phyloP scores from a whole-genome alignment of 2,888 invertebrate species.

The Drosophila gaucha region DNA sequence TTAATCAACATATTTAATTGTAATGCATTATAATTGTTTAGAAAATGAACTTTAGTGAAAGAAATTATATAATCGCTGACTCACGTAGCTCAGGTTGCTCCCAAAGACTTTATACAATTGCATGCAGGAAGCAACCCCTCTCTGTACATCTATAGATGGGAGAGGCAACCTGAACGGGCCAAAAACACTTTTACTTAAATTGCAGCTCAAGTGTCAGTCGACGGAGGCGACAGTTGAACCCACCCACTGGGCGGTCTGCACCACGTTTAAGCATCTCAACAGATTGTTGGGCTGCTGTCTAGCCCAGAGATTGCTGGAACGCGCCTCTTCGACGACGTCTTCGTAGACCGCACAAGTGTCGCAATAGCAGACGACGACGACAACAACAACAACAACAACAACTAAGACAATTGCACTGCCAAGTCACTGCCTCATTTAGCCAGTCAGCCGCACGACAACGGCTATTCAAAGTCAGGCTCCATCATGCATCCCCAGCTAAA shows the following conservation, averaged over 20 bases:
- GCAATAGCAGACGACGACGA: constrained; percentile 47
- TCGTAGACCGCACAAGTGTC: constrained; percentile 68
- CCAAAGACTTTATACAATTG: constrained; percentile 8
- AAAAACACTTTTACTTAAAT: constrained; percentile 48
- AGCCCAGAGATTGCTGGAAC: constrained; percentile 30
- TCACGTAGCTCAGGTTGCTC: not conserved
- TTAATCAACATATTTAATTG: no score
- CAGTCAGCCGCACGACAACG: constrained; percentile 39
- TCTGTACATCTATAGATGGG: constrained; percentile 6
- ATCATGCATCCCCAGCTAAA: constrained; percentile 8
- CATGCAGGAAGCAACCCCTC: constrained; percentile 1
- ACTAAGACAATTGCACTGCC: constrained; percentile 31
- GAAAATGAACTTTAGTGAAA: no score
- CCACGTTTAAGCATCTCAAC: constrained; percentile 32
- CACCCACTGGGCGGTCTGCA: constrained; percentile 28
- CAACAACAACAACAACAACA: constrained; percentile 13
- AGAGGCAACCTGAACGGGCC: constrained; percentile 2
- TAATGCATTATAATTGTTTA: no score
- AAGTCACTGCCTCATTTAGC: constrained; percentile 46
- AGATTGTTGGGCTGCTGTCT: constrained; percentile 37
- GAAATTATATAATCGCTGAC: constrained; percentile 3
- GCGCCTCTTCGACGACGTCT: constrained; percentile 34
- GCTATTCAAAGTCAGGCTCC: constrained; percentile 26
- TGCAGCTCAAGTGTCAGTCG: constrained; percentile 50
- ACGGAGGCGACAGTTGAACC: constrained; percentile 21